Percentiles rank a stretch among this genome's conserved stretches.
Conservation (phyloP, 2,888 invertebrate genomes). For the Caenorhabditis sp. region DNA sequence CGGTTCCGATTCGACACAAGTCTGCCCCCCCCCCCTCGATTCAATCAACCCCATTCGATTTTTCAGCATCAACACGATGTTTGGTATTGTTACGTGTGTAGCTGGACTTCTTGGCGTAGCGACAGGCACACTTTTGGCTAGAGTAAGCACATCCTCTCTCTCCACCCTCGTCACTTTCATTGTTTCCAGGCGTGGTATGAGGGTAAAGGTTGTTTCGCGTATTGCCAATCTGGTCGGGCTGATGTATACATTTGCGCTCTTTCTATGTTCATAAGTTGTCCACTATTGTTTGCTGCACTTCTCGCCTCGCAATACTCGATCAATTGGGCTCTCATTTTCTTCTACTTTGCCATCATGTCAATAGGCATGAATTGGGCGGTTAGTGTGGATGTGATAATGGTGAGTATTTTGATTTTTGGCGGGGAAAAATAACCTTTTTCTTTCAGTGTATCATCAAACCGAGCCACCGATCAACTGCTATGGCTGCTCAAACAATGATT, state of each 20-base stretch:
- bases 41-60: too few relatives aligned
- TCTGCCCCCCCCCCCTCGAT: too few relatives aligned
- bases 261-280: slow-evolving; percentile 85
- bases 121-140: slow-evolving; percentile 82
- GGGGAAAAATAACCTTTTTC: too few relatives aligned
- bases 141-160: too few relatives aligned
- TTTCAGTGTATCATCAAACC: slow-evolving; percentile 80
- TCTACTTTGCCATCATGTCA: slow-evolving; percentile 75
- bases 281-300: slow-evolving; percentile 84
- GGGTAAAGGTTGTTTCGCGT: slow-evolving; percentile 40
- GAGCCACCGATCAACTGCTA: slow-evolving; percentile 91
- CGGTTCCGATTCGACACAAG: too few relatives aligned
- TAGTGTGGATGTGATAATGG: slow-evolving; percentile 85
- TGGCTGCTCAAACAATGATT: slow-evolving; percentile 93
- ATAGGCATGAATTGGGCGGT: slow-evolving; percentile 97
- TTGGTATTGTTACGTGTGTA: slow-evolving; percentile 90
- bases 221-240: slow-evolving; percentile 37
- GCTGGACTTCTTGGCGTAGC: slow-evolving; percentile 92
- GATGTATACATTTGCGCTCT: slow-evolving; percentile 82
- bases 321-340: slow-evolving; percentile 48
- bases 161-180: too few relatives aligned
- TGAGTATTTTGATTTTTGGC: not conserved
- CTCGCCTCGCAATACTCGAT: slow-evolving; percentile 76
- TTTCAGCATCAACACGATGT: slow-evolving; percentile 78
- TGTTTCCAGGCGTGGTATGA: slow-evolving; percentile 41